Percentiles rank a stretch among this genome's conserved stretches.
Conservation (phyloP, 2,888 invertebrate species). For the Hydropsyche betteni region DNA sequence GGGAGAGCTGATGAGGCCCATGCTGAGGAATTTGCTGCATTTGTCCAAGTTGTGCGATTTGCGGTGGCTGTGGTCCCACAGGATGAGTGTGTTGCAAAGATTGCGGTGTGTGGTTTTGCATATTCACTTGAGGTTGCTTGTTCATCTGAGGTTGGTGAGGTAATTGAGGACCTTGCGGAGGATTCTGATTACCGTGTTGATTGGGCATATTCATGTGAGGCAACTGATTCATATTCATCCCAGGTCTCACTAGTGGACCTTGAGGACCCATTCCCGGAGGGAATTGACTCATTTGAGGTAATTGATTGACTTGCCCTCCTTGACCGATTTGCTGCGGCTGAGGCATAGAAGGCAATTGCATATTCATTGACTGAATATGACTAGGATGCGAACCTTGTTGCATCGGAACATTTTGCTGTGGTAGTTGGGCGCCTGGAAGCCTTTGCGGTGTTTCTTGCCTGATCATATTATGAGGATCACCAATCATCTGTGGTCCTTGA, state of each 20-base stretch:
- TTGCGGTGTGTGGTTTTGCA: constrained; percentile 51
- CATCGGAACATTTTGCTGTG: constrained; percentile 52
- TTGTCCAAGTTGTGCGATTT: constrained; percentile 40
- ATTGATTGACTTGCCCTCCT: constrained; percentile 39
- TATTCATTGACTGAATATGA: constrained; percentile 55
- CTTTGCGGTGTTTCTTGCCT: constrained; percentile 57
- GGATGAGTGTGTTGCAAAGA: constrained; percentile 53
- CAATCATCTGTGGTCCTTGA: constrained; percentile 60
- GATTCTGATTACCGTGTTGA: constrained; percentile 39
- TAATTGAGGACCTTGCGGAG: constrained; percentile 18
- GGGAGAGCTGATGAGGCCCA: constrained; percentile 49
- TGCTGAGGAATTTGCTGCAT: constrained; percentile 43
- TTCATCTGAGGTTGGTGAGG: constrained; percentile 33
- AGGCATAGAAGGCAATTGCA: constrained; percentile 53
- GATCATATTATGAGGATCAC: constrained; percentile 55
- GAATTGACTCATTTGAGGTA: constrained; percentile 21
- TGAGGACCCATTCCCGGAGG: constrained; percentile 38
- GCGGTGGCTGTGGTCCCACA: constrained; percentile 48
- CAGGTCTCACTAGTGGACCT: constrained; percentile 38
- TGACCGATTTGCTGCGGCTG: constrained; percentile 43
- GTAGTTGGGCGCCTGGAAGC: constrained; percentile 55
- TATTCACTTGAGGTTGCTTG: constrained; percentile 54
- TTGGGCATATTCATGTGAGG: constrained; percentile 46
- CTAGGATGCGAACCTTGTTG: constrained; percentile 36
- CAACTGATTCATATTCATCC: constrained; percentile 41